phyloP scores from a whole-genome alignment of 1,140 invertebrate genomes.

The Neodiprion pinetum region DNA sequence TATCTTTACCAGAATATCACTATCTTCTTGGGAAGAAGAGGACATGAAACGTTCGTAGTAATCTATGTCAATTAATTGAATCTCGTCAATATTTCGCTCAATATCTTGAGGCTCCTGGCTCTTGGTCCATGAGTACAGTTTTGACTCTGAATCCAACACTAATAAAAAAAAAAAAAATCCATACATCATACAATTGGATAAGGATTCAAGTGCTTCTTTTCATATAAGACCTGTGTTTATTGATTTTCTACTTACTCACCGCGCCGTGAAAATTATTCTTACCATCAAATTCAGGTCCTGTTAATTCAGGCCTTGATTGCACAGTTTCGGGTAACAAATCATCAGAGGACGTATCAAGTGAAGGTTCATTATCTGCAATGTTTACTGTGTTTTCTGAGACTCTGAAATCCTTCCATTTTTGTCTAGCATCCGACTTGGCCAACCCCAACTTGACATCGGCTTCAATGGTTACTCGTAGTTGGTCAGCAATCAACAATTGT shows the following conservation, averaged over 20 bases:
- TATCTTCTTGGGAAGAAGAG: slow-evolving; percentile 12
- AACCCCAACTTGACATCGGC: slow-evolving; percentile 51
- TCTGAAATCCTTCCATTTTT: slow-evolving; percentile 39
- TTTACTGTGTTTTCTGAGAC: slow-evolving; percentile 13
- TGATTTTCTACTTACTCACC: too few species aligned
- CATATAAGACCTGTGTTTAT: slow-evolving; percentile 1
- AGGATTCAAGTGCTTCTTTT: background rate
- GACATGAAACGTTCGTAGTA: slow-evolving; percentile 70
- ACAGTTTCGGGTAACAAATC: slow-evolving; percentile 24
- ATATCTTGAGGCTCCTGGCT: slow-evolving; percentile 72
- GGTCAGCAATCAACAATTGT: slow-evolving; percentile 80
- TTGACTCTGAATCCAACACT: slow-evolving; percentile 39
- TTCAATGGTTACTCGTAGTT: slow-evolving; percentile 72
- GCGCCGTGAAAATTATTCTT: background rate
- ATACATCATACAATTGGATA: background rate
- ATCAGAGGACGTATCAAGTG: slow-evolving; percentile 25
- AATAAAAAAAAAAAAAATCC: slow-evolving; percentile 18
- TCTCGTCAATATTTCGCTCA: slow-evolving; percentile 63
- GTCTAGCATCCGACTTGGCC: slow-evolving; percentile 36
- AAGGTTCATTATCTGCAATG: slow-evolving; percentile 22
- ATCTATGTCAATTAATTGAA: slow-evolving; percentile 71
- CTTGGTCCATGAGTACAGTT: slow-evolving; percentile 61
- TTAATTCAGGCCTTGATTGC: slow-evolving; percentile 21
- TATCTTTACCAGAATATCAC: slow-evolving; percentile 27
- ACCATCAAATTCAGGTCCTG: slow-evolving; percentile 39